Base-by-base conservation (phyloP, 1,140 invertebrate genomes). In the Prorops nasuta region DNA sequence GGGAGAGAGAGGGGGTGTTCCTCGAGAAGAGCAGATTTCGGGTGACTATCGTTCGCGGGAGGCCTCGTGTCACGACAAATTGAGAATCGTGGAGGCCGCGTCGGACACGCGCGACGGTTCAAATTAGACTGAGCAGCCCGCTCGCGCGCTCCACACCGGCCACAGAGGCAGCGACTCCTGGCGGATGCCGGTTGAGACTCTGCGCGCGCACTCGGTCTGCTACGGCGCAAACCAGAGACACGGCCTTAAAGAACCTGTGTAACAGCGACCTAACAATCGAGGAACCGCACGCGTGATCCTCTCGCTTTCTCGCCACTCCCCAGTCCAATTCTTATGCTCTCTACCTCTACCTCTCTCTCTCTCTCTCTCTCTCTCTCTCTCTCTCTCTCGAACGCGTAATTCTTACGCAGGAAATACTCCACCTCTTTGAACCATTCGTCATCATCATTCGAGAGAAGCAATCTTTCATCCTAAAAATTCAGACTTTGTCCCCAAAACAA, bases 91-190 rank as follows among this genome's bases (percentile, higher is more conserved):
- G 66, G 67, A 54, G 58, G 58, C 55, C 66, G 65, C 67, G 65
- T 71, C 71, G 69, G 63, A 61, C 66, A 67, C 70, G 69, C 73
- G 70, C 72, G 70, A 73, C 74, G 73, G 74, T 78, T 78, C 73
- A 78, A 78, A 77, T 76, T 77, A 75, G 75, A 77, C 75, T 77
- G 75, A 77, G 64, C 70, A 58, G 67, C 67, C 65, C 64, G 71
- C 69, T 71, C 63, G 66, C 65, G 66, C 56, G 50, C 54, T 59
- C 62, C 67, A 76, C 70, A 67, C 73, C 74, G 75, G 72, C 66
- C 65, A 68, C 69, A 72, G 67, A 63, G 67, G 53, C 69, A 77
- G 76, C 72, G 76, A 58, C 71, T 67, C 58, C 67, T 74, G 50
- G 67, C 63, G 73, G 74, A 66, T 58, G 72, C 72, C 74, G 72